Conservation (phyloP, 2,113 vertebrate genomes). For the Cyrtonyx montezumae region DNA sequence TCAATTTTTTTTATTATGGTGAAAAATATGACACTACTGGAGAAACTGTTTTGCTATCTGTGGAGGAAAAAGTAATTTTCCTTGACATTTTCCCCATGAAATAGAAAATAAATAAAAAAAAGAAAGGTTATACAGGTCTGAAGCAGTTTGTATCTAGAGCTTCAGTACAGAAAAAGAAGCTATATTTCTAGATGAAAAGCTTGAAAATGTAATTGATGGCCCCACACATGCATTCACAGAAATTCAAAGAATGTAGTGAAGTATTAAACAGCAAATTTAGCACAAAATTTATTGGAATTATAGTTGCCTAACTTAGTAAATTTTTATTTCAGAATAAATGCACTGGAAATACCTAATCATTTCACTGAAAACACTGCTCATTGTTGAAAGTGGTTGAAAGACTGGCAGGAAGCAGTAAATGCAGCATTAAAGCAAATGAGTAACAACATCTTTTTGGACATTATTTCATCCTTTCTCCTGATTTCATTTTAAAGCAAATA, state of each 20-base stretch:
- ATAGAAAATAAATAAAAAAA: background rate
- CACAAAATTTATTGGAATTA: background rate
- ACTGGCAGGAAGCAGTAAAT: conserved; percentile 14
- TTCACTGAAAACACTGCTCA: background rate
- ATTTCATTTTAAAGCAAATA: background rate
- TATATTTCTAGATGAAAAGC: background rate
- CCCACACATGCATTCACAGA: background rate
- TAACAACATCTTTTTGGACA: conserved; percentile 6
- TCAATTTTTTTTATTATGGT: background rate
- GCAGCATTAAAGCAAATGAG: conserved; percentile 8
- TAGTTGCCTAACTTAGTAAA: background rate
- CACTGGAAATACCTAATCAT: background rate
- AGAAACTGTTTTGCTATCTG: background rate
- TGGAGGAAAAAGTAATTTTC: background rate
- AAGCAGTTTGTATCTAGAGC: background rate
- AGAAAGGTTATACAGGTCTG: background rate
- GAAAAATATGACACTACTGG: background rate
- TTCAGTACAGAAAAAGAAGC: background rate
- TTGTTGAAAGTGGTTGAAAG: conserved; percentile 3
- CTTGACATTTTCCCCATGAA: background rate
- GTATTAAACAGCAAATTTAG: background rate
- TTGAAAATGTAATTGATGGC: background rate
- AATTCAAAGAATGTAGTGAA: background rate
- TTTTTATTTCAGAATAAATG: background rate
- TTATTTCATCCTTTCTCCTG: background rate